Evolutionary conservation across 2,797 vertebrate species (phyloP), one percentile per base, ranked within the genome.

Genomic region (Hoplostethus mediterraneus): DNA sequence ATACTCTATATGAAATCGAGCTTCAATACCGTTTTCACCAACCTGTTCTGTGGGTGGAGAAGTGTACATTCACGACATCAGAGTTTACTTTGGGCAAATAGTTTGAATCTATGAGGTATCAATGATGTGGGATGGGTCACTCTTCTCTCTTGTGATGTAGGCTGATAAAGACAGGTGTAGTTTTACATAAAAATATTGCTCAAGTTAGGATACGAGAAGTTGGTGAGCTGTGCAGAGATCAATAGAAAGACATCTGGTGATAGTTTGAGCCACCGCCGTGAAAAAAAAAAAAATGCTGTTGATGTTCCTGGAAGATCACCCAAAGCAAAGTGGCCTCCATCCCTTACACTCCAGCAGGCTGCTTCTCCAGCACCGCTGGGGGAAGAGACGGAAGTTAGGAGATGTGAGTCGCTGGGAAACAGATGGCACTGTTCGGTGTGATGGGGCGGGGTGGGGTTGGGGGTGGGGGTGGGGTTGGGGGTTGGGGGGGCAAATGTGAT

Each of bases 341-440:
- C 44, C 44, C n/a, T 42, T 25, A 40, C 38, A 3, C 12, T 63
- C 53, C 48, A 48, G 33, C 48, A 73, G 67, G 75, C 63, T 68
- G 47, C 72, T 76, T 75, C 70, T 30, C 6, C 5, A 5, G 11
- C 16, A n/a, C 16, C 13, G 3, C 55, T 72, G 80, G 33, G 51
- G 59, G 75, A 49, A 48, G 52, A 51, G 63, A 36, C 45, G 51
- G 75, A 55, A 52, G 52, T 63, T 40, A n/a, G 45, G 56, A 42
- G 33, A 59, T 65, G 33, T 67, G 30, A 21, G 62, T n/a, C 58
- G 51, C 48, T 49, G 58, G 42, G 30, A 63, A 78, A 73, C 75
- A 76, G 64, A 68, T 78, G 73, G 79, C 36, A 33, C 38, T 7
- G 17, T 62, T 59, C 63, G 28, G 51, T 69, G 81, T 80, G 67